Evolutionary conservation across 1,140 invertebrate species (phyloP).

Genomic region (Macrosteles quadrilineatus): DNA sequence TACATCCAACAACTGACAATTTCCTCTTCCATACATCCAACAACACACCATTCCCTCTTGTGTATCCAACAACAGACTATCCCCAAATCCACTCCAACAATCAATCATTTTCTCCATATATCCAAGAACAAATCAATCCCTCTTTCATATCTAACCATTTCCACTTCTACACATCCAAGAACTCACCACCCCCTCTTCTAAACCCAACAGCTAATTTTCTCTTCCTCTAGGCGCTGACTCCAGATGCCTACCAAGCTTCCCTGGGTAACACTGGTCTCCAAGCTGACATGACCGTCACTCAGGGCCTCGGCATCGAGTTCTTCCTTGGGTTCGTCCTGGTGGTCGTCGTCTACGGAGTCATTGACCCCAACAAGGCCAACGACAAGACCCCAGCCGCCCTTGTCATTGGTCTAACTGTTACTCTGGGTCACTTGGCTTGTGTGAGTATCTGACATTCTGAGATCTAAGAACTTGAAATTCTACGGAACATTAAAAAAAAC

Average conservation of each 20-base stretch:
- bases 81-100: too few relatives aligned
- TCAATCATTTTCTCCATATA: too few relatives aligned
- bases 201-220: background rate
- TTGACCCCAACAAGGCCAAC: slow-evolving; percentile 71
- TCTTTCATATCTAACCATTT: too few relatives aligned
- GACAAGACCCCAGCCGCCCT: slow-evolving; percentile 80
- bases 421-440: slow-evolving; percentile 82
- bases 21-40: too few relatives aligned
- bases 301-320: slow-evolving; percentile 87
- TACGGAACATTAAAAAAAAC: background rate
- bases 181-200: background rate
- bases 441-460: too few relatives aligned
- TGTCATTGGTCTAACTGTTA: slow-evolving; percentile 86
- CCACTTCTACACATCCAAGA: background rate
- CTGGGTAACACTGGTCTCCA: slow-evolving; percentile 65
- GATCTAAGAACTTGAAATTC: too few relatives aligned
- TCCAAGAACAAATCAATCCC: too few relatives aligned
- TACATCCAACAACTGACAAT: too few relatives aligned
- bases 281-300: slow-evolving; percentile 59
- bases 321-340: slow-evolving; percentile 88
- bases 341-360: slow-evolving; percentile 84
- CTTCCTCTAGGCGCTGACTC: slow-evolving; percentile 34
- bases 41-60: too few relatives aligned
- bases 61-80: too few relatives aligned
- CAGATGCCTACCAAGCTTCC: slow-evolving; percentile 39